Evolutionary conservation across 2,113 vertebrate genomes (phyloP).

Genomic region (Rhabdornis inornatus): DNA sequence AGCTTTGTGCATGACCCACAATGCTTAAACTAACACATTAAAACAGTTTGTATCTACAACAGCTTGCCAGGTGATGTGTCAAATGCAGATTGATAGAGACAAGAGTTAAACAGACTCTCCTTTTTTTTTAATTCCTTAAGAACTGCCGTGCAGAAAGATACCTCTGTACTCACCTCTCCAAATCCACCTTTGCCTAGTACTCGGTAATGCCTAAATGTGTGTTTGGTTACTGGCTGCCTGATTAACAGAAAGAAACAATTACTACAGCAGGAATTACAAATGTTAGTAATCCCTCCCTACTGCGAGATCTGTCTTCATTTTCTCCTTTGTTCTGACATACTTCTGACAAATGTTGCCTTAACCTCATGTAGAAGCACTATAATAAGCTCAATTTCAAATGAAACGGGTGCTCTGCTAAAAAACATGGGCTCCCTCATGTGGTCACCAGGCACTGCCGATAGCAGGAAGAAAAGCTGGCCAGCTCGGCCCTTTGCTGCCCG

Average conservation of each 20-base stretch:
- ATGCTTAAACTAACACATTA: not conserved
- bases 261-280: not conserved
- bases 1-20: not conserved
- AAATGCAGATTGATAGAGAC: not conserved
- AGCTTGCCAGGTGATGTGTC: not conserved
- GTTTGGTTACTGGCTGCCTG: slow-evolving; percentile 92
- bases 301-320: not conserved
- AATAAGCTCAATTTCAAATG: not conserved
- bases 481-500: not conserved
- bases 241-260: slow-evolving; percentile 47
- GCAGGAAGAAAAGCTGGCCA: not conserved
- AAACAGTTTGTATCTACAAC: not conserved
- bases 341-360: not conserved
- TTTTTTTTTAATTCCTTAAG: not conserved
- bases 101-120: not conserved
- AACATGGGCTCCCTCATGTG: not conserved
- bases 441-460: not conserved
- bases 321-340: not conserved
- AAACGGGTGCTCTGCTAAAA: not conserved
- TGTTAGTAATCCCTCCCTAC: not conserved
- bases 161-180: slow-evolving; percentile 85
- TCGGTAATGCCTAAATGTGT: slow-evolving; percentile 91
- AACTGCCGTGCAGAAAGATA: not conserved
- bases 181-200: slow-evolving; percentile 95
- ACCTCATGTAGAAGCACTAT: not conserved